phyloP scores from a whole-genome alignment of 2,797 vertebrate species.

The Coendou prehensilis region DNA sequence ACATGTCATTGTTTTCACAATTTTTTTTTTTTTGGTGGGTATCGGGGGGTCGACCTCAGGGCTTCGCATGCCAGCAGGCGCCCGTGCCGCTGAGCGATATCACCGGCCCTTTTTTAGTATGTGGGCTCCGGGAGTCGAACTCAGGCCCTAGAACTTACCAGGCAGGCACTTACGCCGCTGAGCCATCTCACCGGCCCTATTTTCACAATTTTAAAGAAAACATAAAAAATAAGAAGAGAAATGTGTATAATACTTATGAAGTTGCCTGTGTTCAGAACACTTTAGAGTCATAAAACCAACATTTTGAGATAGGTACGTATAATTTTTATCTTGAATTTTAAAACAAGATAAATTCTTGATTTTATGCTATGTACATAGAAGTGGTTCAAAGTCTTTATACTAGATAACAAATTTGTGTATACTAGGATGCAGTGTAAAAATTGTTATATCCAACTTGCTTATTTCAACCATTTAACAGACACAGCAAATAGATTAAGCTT shows the following conservation, averaged over 20 bases:
- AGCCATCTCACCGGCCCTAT: background rate
- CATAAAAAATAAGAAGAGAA: background rate
- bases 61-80: too few species aligned
- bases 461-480: background rate
- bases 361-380: background rate
- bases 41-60: too few species aligned
- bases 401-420: background rate
- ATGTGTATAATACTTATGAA: background rate
- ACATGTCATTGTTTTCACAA: background rate
- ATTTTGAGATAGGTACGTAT: background rate
- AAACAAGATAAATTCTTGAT: background rate
- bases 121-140: too few species aligned
- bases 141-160: too few species aligned
- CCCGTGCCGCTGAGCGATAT: too few species aligned
- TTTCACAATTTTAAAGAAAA: background rate
- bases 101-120: too few species aligned
- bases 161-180: too few species aligned
- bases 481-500: background rate
- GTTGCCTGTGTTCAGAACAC: background rate
- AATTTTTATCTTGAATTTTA: background rate
- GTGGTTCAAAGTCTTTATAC: background rate
- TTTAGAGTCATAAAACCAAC: background rate
- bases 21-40: background rate
- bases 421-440: background rate
- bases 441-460: background rate